A percentile compares a stretch with the other conserved stretches of the same genome.
Evolutionary conservation across 2,113 vertebrate species (phyloP).

Genomic region (Paradisaea rubra): DNA sequence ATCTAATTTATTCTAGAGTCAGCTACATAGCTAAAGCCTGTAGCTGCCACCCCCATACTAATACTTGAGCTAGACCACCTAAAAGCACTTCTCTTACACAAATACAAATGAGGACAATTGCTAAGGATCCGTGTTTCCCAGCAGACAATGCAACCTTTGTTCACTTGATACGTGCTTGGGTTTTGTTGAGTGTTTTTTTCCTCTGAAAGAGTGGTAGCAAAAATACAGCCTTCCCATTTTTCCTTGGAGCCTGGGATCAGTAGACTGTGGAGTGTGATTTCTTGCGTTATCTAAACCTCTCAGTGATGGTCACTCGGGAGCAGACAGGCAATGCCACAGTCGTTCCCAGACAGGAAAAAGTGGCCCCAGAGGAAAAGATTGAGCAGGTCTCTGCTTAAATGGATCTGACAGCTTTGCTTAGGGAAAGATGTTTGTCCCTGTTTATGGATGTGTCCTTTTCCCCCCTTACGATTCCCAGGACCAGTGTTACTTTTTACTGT

Average conservation of each 20-base stretch:
- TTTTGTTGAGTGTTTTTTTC: not conserved
- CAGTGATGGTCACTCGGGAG: slow-evolving; percentile 53
- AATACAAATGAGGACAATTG: slow-evolving; percentile 46
- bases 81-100: slow-evolving; percentile 31
- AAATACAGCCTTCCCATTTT: slow-evolving; percentile 55
- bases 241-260: slow-evolving; percentile 33
- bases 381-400: slow-evolving; percentile 65
- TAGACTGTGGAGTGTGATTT: slow-evolving; percentile 48
- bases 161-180: not conserved
- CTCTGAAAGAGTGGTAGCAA: slow-evolving; percentile 30
- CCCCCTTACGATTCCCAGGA: slow-evolving; percentile 69
- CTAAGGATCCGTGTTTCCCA: slow-evolving; percentile 2
- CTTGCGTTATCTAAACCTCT: slow-evolving; percentile 72
- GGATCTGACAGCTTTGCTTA: slow-evolving; percentile 67
- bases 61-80: slow-evolving; percentile 15
- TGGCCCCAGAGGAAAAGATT: slow-evolving; percentile 54
- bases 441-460: slow-evolving; percentile 65
- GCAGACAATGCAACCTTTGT: slow-evolving; percentile 54
- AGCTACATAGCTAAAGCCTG: not conserved
- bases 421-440: slow-evolving; percentile 72
- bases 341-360: slow-evolving; percentile 70
- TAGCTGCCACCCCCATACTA: not conserved
- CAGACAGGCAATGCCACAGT: slow-evolving; percentile 50
- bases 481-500: slow-evolving; percentile 68
- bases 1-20: not conserved